These are phyloP conservation scores for Periphyllus acericola DNA, from an alignment of 2,888 invertebrate genomes.

Conservation along the genomic window DNA sequence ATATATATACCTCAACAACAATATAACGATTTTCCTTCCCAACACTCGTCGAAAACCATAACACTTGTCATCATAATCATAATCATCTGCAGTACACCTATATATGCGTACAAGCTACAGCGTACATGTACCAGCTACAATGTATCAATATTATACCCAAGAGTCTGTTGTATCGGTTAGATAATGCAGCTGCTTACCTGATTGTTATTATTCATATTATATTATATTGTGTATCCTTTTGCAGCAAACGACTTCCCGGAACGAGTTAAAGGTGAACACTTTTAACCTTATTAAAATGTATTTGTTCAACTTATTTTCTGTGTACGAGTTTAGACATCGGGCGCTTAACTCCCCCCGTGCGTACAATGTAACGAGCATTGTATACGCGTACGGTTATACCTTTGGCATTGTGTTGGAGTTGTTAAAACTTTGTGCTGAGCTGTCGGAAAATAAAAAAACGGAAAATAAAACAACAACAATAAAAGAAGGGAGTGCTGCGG, in stretches of 20 bases:
- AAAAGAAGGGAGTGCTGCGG: conserved; percentile 5
- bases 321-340: not conserved
- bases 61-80: not conserved
- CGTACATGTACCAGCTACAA: not conserved
- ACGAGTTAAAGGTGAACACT: not conserved
- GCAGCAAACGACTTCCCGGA: not conserved
- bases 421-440: not conserved
- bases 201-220: conserved; percentile 31
- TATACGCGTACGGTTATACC: not conserved
- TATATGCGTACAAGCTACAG: not conserved
- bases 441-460: not conserved
- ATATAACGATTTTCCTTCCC: not conserved
- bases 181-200: not conserved
- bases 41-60: not conserved
- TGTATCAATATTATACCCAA: not conserved
- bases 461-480: not conserved
- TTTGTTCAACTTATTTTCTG: not conserved
- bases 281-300: not conserved
- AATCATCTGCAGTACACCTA: not conserved
- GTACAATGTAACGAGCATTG: not conserved
- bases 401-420: not conserved
- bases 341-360: not conserved
- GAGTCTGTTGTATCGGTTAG: not conserved
- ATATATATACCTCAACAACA: not conserved
- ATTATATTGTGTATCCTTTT: not conserved